These are phyloP conservation scores for Dichetophora obliterata DNA, from an alignment of 2,888 invertebrate species.

Conservation along the genomic window DNA sequence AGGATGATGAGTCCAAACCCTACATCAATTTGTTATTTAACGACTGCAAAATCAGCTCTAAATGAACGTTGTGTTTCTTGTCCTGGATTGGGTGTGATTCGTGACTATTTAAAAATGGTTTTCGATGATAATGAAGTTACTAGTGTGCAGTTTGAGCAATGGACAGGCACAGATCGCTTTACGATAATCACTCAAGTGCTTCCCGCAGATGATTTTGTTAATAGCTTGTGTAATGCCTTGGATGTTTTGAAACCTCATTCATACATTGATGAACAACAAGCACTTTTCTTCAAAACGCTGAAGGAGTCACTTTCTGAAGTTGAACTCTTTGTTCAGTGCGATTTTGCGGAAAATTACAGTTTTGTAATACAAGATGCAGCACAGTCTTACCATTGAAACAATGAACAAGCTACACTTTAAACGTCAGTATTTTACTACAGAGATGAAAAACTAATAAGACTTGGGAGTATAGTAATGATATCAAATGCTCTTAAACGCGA, in stretches of 20 bases:
- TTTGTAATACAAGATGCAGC: conserved; percentile 28
- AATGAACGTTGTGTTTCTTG: conserved; percentile 5
- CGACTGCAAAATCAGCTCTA: neutral
- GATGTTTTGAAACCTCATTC: conserved; percentile 11
- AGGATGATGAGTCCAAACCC: conserved; percentile 25
- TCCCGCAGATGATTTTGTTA: neutral
- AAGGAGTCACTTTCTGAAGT: conserved; percentile 23
- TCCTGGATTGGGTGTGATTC: conserved; percentile 1
- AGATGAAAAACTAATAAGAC: no score
- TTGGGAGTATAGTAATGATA: no score
- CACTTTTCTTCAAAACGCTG: neutral
- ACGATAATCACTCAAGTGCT: conserved; percentile 26
- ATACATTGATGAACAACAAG: conserved; percentile 17
- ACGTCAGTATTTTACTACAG: no score
- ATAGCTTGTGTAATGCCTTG: neutral
- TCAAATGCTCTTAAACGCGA: no score
- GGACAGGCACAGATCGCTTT: conserved; percentile 22
- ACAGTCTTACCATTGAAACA: conserved; percentile 24
- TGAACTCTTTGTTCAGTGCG: conserved; percentile 17
- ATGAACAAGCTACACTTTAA: no score
- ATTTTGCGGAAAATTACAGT: conserved; percentile 30
- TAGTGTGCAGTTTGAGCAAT: conserved; percentile 22
- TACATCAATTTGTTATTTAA: neutral
- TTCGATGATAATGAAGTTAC: conserved; percentile 12
- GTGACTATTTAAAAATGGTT: conserved; percentile 16